Evolutionary conservation across 2,113 vertebrate genomes (phyloP), one percentile per base, ranked within the genome.

Genomic region (Muntiacus muntjak): DNA sequence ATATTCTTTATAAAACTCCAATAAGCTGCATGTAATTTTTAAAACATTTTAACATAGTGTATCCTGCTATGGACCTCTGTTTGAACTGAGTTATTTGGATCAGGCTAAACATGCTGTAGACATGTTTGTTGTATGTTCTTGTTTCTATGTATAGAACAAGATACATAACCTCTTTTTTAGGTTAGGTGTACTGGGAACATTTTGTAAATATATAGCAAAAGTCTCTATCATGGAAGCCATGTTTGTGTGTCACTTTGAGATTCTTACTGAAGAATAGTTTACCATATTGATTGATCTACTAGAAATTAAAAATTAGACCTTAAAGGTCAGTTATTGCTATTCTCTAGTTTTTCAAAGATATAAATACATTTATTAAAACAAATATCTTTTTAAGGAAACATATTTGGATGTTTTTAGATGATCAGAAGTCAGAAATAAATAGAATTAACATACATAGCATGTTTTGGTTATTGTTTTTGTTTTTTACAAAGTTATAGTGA

Each of bases 261-360:
- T 28, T 93, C 12, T 91, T 25, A 30, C 13, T 21, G 54, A 93
- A 58, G 16, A 83, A 36, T 45, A 58, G 17, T 91, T 95, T 93
- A 50, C n/a, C 21, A 33, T 93, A 26, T 67, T 89, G n/a, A 81
- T 60, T 81, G 52, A 15, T 21, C 28, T 43, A 57, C 33, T 58
- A 43, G 60, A 94, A 95, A 87, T 43, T 26, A 43, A 96, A 96
- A 92, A 93, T 76, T 86, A 90, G 50, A 76, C 21, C 58, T 91
- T 76, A 57, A 76, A 36, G 23, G 16, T 93, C 76, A 57, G 58
- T 82, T 76, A 90, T 50, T 92, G 26, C 0, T 58, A 74, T 64
- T 79, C 30, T 64, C 9, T 79, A 81, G 21, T 10, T 95, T 96
- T 95, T 81, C 7, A 85, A 94, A 67, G 1, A 60, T 36, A 52